Base-by-base conservation (phyloP, 2,888 invertebrate species). In the Drosophila rubida region DNA sequence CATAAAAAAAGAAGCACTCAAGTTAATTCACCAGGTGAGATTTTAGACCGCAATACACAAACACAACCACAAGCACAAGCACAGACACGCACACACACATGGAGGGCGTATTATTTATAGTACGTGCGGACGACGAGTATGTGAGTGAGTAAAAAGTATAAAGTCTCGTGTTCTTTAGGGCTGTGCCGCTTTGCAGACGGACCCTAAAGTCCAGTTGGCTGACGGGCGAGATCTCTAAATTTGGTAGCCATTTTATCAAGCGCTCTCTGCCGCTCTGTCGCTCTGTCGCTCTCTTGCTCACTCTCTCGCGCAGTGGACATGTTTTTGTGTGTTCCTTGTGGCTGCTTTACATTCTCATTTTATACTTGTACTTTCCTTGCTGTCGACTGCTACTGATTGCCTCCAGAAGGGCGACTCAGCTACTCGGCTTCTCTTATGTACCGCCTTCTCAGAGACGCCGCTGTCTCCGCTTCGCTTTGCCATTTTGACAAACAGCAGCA, bases 401-500 rank as follows among this genome's bases (percentile, higher is more conserved):
- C 75, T 67, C 58, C 55, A 61, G 70, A 66, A 58, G 73, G 22
- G 44, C 8, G 11, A 32, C 14, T 25, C 25, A 6, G 25, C 25
- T 7, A 6, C 25, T 22, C 42, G n/a, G 41, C 53, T 55, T 27
- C 66, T 74, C 66, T 46, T 46, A 64, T 71, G 77, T 75, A 69
- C 75, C 78, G 77, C 75, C 75, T 72, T 75, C 62, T 51, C 62
- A 55, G 75, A 42, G 75, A 42, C 55, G 55, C 55, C 55, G 60
- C 62, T 51, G 55, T 35, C 55, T 58, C 62, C 32, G 32, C 32
- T 51, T 37, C 50, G 54, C 69, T 69, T 85, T 81, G 79, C 73
- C 87, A 86, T 84, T 84, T 86, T 80, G 71, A 77, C 75, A 78
- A 75, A 70, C 74, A 75, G 68, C 65, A 71, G 62, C 58, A n/a